Percentiles rank a stretch among this genome's conserved stretches.
phyloP scores from a whole-genome alignment of 2,113 vertebrate genomes.

The Camelus bactrianus region DNA sequence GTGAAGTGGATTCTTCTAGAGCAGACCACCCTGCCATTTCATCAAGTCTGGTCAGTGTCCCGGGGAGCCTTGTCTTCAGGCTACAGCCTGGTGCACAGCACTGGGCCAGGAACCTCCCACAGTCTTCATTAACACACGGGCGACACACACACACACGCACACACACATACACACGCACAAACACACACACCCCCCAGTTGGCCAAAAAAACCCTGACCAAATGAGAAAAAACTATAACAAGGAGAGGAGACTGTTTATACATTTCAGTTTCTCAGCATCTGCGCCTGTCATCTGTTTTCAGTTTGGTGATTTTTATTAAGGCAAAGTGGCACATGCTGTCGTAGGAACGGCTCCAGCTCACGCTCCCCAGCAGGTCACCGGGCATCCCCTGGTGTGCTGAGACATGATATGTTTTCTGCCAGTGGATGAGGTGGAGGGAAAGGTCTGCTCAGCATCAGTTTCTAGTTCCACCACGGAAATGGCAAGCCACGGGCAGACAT shows the following conservation, averaged over 20 bases:
- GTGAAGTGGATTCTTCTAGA: slow-evolving; percentile 74
- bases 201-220: background rate
- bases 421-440: slow-evolving; percentile 49
- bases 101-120: slow-evolving; percentile 79
- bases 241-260: slow-evolving; percentile 84
- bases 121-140: slow-evolving; percentile 77
- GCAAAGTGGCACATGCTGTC: slow-evolving; percentile 87
- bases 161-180: background rate
- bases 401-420: slow-evolving; percentile 77
- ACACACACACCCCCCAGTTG: background rate
- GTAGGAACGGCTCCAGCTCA: slow-evolving; percentile 83
- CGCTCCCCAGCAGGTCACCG: slow-evolving; percentile 77
- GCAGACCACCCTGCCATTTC: slow-evolving; percentile 79
- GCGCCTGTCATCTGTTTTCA: slow-evolving; percentile 88
- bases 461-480: background rate
- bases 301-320: slow-evolving; percentile 87
- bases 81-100: slow-evolving; percentile 69
- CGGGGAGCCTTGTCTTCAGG: slow-evolving; percentile 69
- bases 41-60: slow-evolving; percentile 71
- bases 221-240: slow-evolving; percentile 69
- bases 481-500: background rate
- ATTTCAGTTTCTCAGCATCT: slow-evolving; percentile 86
- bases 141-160: background rate
- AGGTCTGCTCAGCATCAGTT: slow-evolving; percentile 51
- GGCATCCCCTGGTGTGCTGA: slow-evolving; percentile 68